Evolutionary conservation across 2,113 vertebrate genomes (phyloP), one percentile per base, ranked within the genome.

Genomic region (Pelecanus crispus): DNA sequence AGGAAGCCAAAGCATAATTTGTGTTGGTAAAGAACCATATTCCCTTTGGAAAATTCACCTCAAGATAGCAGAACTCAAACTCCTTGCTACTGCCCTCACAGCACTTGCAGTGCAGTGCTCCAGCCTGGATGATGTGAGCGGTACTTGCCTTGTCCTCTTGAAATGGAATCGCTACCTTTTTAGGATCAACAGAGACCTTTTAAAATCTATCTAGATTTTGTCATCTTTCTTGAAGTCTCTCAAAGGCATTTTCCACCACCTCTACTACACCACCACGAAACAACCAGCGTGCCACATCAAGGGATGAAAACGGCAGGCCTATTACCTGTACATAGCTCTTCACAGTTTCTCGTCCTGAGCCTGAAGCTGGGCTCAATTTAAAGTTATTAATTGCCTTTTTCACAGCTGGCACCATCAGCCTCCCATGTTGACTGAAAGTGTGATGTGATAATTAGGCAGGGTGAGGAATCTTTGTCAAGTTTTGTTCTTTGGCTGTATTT

Each of bases 381-480:
- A 96, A 94, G 83, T 75, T 95, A 95, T 96, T 96, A 96, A 96
- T 94, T 95, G 91, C 88, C 82, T 95, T 97, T 95, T 92, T 93
- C 89, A 94, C 63, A 97, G 92, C 88, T 97, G 95, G 95, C 97
- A 96, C 42, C 68, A 88, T 62, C 81, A 87, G 53, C 88, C 81
- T 96, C 21, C 6, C 56, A 53, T 67, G 95, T 95, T 95, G 91
- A 91, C 73, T 96, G 50, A 90, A 94, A 97, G 56, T 53, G 74
- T 82, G 86, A 88, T 92, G 92, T 93, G 86, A 91, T 97, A 96
- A 97, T 94, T 90, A 87, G 87, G 70, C 86, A 92, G 66, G 83
- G 77, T 92, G 88, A 81, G 82, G 87, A 96, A 96, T 86, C 88
- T 94, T 84, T 87, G 38, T 75, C 84, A 91, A 91, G 53, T 94